phyloP scores from a whole-genome alignment of 2,113 vertebrate species.

The Muscicapa adusta region DNA sequence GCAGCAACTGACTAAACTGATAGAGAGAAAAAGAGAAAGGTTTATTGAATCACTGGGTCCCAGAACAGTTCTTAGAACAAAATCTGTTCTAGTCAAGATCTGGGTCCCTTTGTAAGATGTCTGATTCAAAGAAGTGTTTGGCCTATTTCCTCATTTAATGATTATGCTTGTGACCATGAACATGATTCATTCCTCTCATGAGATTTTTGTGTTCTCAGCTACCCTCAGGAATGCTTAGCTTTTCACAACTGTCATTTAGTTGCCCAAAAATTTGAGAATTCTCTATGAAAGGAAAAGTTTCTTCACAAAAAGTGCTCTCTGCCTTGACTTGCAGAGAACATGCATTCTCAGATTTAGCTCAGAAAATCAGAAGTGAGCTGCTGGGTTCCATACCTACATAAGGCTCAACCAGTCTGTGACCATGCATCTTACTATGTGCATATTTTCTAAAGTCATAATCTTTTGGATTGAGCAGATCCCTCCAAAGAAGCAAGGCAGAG shows the following conservation, averaged over 20 bases:
- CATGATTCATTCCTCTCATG: neutral
- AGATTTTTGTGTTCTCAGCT: neutral
- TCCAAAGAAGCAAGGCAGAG: neutral
- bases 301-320: neutral
- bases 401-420: neutral
- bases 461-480: neutral
- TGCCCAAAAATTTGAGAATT: neutral
- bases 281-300: neutral
- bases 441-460: neutral
- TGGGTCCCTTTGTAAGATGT: neutral
- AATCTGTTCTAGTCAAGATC: neutral
- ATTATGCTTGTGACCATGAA: neutral
- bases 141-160: neutral
- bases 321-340: neutral
- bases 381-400: neutral
- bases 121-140: neutral
- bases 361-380: neutral
- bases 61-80: neutral
- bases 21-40: neutral
- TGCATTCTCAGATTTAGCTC: neutral
- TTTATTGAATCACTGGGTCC: neutral
- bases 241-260: neutral
- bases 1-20: neutral
- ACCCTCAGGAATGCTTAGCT: neutral
- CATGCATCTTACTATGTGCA: rapidly evolving